phyloP scores from a whole-genome alignment of 2,113 vertebrate genomes.

The Bungarus multicinctus region DNA sequence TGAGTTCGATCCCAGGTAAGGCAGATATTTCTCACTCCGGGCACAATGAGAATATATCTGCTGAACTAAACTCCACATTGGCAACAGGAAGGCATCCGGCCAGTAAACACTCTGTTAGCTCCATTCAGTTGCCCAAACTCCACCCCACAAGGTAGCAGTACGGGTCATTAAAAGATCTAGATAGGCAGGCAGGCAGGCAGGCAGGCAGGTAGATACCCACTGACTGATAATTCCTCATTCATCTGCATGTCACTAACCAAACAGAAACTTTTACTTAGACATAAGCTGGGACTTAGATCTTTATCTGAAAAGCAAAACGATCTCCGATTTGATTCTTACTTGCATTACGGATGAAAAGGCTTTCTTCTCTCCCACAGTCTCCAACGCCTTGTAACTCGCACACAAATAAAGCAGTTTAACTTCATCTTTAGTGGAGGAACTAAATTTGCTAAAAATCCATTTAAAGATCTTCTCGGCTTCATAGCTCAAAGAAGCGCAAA shows the following conservation, averaged over 20 bases:
- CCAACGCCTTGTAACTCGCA: conserved; percentile 89
- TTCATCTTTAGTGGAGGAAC: conserved; percentile 89
- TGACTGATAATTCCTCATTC: not conserved
- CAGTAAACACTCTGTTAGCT: too few species aligned
- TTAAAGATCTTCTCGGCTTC: conserved; percentile 98
- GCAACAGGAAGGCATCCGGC: too few species aligned
- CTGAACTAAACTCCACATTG: too few species aligned
- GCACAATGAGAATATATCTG: too few species aligned
- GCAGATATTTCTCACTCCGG: too few species aligned
- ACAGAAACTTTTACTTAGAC: not conserved
- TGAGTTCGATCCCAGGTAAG: too few species aligned
- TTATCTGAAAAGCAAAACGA: conserved; percentile 13
- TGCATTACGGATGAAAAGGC: conserved; percentile 97
- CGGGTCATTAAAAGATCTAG: too few species aligned
- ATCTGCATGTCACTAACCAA: not conserved
- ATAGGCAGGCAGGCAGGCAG: too few species aligned
- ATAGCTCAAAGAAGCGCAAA: conserved; percentile 92
- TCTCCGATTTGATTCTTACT: conserved; percentile 66
- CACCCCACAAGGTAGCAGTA: too few species aligned
- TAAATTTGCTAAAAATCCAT: conserved; percentile 97
- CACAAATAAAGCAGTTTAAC: conserved; percentile 94
- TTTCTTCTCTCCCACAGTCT: conserved; percentile 96
- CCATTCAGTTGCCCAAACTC: too few species aligned
- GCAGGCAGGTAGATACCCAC: not conserved
- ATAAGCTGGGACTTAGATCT: not conserved